Conservation (phyloP, 1,140 invertebrate genomes). For the Probaryconus sp. region DNA sequence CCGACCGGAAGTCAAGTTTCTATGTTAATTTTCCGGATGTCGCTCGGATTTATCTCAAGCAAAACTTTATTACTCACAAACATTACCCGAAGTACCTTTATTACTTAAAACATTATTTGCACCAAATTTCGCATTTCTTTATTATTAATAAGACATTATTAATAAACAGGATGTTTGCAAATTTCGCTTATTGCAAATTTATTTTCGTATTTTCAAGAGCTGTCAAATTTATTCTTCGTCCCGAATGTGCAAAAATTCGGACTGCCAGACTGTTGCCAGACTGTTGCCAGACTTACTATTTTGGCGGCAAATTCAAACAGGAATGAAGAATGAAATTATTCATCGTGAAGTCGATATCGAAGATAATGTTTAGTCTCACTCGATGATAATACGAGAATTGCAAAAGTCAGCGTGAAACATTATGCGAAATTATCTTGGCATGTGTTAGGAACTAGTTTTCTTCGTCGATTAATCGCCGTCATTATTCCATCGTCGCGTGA, state of each 20-base stretch:
- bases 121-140: not conserved
- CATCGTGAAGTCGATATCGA: too few relatives aligned
- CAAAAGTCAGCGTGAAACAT: not conserved
- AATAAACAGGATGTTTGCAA: too few relatives aligned
- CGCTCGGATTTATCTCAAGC: constrained; percentile 29
- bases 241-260: too few relatives aligned
- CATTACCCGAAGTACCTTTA: not conserved
- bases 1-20: constrained; percentile 35
- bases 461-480: not conserved
- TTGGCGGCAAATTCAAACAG: too few relatives aligned
- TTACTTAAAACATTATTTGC: constrained; percentile 10
- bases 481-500: not conserved
- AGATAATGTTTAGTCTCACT: too few relatives aligned
- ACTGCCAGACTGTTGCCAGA: too few relatives aligned
- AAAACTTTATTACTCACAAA: constrained; percentile 16
- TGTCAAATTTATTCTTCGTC: too few relatives aligned
- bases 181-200: too few relatives aligned
- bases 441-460: not conserved
- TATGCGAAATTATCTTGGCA: not conserved
- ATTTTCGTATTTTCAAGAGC: too few relatives aligned
- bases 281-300: too few relatives aligned
- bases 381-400: not conserved
- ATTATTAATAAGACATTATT: too few relatives aligned
- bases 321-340: too few relatives aligned
- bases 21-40: constrained; percentile 36